These are phyloP conservation scores for Muraenolepis orangiensis DNA, from an alignment of 2,797 vertebrate genomes.

Conservation along the genomic window DNA sequence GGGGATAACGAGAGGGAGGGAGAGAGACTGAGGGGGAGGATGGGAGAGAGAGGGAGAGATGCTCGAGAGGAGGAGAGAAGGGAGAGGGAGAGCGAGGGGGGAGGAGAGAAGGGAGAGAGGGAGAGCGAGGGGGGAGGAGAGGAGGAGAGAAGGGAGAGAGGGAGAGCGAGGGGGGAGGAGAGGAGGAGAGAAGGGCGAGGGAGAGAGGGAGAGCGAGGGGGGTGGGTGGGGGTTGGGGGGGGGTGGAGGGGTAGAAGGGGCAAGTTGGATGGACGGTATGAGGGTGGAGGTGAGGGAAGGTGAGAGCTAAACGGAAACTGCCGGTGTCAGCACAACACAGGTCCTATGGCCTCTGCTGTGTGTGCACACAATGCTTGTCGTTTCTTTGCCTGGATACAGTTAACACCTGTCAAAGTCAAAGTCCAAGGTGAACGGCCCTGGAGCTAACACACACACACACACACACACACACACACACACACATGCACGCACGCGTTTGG, in stretches of 20 bases:
- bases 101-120: too few relatives aligned
- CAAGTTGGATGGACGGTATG: conserved; percentile 20
- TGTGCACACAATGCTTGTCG: not conserved
- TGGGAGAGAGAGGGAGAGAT: too few relatives aligned
- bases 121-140: too few relatives aligned
- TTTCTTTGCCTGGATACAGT: conserved; percentile 63
- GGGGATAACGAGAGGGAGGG: too few relatives aligned
- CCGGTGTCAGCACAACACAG: conserved; percentile 60
- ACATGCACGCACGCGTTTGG: not conserved
- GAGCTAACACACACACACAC: conserved; percentile 26
- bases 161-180: too few relatives aligned
- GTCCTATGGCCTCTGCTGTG: conserved; percentile 57
- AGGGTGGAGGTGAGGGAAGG: conserved; percentile 30
- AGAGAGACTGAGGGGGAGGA: too few relatives aligned
- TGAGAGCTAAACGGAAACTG: conserved; percentile 33
- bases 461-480: conserved; percentile 15
- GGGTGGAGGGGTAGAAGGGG: conserved; percentile 22
- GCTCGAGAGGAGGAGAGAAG: too few relatives aligned
- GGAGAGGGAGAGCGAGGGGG: too few relatives aligned
- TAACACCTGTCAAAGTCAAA: conserved; percentile 72
- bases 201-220: not conserved
- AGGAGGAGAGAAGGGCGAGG: not conserved
- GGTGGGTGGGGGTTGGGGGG: conserved; percentile 3
- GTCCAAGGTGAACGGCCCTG: conserved; percentile 54
- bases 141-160: too few relatives aligned